A percentile compares a stretch with the other conserved stretches of the same genome.
Evolutionary conservation across 92 coral and sea anemone genomes (phyloP).

Genomic region (Isaurus tuberculatus): DNA sequence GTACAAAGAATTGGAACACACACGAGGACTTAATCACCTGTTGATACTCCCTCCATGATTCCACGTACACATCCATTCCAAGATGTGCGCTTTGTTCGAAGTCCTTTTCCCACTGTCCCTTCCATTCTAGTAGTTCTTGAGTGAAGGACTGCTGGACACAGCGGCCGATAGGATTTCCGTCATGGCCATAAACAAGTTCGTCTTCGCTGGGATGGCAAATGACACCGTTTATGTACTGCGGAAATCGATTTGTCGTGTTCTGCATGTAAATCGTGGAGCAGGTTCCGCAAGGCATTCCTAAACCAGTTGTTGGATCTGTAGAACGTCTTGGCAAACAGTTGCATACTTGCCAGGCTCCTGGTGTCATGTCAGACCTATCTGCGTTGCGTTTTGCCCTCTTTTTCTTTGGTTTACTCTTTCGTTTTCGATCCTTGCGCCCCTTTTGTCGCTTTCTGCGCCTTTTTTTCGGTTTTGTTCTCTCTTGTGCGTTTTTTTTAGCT

Average conservation of each 20-base stretch:
- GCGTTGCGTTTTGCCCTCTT: slow-evolving; percentile 28
- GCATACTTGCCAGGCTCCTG: slow-evolving; percentile 24
- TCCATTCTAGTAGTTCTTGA: slow-evolving; percentile 48
- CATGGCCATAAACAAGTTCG: neutral
- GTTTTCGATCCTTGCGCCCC: neutral
- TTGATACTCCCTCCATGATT: slow-evolving; percentile 44
- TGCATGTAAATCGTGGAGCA: slow-evolving; percentile 37
- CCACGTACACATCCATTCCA: slow-evolving; percentile 58
- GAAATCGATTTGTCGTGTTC: slow-evolving; percentile 33
- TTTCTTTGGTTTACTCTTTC: neutral
- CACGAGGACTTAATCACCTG: slow-evolving; percentile 51
- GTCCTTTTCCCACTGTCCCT: slow-evolving; percentile 40
- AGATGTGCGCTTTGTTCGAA: slow-evolving; percentile 20
- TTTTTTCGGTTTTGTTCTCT: neutral
- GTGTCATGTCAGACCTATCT: neutral
- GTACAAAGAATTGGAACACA: slow-evolving; percentile 33
- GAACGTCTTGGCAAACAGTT: slow-evolving; percentile 16
- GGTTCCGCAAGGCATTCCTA: slow-evolving; percentile 31
- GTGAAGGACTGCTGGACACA: slow-evolving; percentile 61
- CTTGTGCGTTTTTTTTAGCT: slow-evolving; percentile 23
- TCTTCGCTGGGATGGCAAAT: slow-evolving; percentile 42
- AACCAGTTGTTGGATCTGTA: neutral
- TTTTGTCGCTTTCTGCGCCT: slow-evolving; percentile 1
- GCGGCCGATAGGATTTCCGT: slow-evolving; percentile 11
- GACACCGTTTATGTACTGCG: slow-evolving; percentile 27